Conservation (phyloP, 2,113 vertebrate species). For the Gopherus flavomarginatus region DNA sequence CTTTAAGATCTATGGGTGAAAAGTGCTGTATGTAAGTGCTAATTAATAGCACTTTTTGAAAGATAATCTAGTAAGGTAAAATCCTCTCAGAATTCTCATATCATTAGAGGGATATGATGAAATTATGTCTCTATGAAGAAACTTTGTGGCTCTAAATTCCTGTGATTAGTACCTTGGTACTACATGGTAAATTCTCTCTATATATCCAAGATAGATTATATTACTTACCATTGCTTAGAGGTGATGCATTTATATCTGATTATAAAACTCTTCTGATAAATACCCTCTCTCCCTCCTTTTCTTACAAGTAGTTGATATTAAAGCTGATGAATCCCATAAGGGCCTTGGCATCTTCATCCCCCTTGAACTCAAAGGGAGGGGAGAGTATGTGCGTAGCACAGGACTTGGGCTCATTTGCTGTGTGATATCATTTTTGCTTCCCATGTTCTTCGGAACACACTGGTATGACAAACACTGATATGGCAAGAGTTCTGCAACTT, state of each 20-base stretch:
- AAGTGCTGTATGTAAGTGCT: not conserved
- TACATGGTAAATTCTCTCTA: not conserved
- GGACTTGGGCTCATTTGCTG: not conserved
- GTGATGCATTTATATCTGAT: not conserved
- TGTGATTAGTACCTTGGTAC: not conserved
- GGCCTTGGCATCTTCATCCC: not conserved
- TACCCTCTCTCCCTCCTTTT: not conserved
- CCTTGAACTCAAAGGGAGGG: not conserved
- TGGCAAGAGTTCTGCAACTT: not conserved
- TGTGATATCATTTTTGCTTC: not conserved
- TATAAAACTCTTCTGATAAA: not conserved
- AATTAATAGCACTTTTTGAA: conserved; percentile 20
- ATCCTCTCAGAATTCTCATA: not conserved
- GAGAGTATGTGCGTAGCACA: not conserved
- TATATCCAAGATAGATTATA: accelerated
- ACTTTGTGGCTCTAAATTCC: not conserved
- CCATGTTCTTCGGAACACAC: not conserved
- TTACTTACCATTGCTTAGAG: not conserved
- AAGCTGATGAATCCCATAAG: not conserved
- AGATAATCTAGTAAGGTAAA: not conserved
- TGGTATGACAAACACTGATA: not conserved
- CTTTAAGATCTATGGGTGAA: not conserved
- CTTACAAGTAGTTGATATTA: not conserved
- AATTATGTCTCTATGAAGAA: not conserved
- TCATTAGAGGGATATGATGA: not conserved